A percentile compares a stretch with the other conserved stretches of the same genome.
Evolutionary conservation across 2,888 invertebrate species (phyloP).

Genomic region (Agonopterix subpropinquella): DNA sequence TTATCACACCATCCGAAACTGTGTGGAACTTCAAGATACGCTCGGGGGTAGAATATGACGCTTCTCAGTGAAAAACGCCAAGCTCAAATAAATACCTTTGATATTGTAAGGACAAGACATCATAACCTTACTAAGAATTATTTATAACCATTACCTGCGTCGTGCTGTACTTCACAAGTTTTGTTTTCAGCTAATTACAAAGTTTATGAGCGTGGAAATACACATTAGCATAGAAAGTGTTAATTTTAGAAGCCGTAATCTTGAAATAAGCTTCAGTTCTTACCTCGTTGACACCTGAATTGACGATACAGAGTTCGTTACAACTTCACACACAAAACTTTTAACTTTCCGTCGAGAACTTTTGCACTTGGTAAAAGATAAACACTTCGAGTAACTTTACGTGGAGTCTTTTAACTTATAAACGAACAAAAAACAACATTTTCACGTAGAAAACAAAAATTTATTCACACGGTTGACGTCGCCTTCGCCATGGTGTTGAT

Average conservation of each 20-base stretch:
- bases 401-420: slow-evolving; percentile 53
- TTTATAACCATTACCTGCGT: slow-evolving; percentile 60
- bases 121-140: slow-evolving; percentile 64
- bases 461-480: slow-evolving; percentile 65
- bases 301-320: slow-evolving; percentile 70
- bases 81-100: slow-evolving; percentile 22
- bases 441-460: slow-evolving; percentile 66
- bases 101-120: slow-evolving; percentile 35
- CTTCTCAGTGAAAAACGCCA: not conserved
- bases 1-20: not conserved
- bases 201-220: slow-evolving; percentile 19
- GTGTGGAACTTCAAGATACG: too few species aligned
- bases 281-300: slow-evolving; percentile 76
- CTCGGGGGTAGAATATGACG: not conserved
- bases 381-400: slow-evolving; percentile 49
- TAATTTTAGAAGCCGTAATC: slow-evolving; percentile 57
- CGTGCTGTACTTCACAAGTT: slow-evolving; percentile 21
- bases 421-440: slow-evolving; percentile 59
- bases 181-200: slow-evolving; percentile 28
- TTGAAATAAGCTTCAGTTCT: slow-evolving; percentile 61
- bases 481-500: slow-evolving; percentile 62
- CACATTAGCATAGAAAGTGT: slow-evolving; percentile 31
- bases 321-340: slow-evolving; percentile 67
- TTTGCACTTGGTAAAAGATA: slow-evolving; percentile 35
- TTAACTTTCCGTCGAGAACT: slow-evolving; percentile 49